phyloP scores from a whole-genome alignment of 35 echinoderm and acorn worm species.

The Ophioderma brevispina region DNA sequence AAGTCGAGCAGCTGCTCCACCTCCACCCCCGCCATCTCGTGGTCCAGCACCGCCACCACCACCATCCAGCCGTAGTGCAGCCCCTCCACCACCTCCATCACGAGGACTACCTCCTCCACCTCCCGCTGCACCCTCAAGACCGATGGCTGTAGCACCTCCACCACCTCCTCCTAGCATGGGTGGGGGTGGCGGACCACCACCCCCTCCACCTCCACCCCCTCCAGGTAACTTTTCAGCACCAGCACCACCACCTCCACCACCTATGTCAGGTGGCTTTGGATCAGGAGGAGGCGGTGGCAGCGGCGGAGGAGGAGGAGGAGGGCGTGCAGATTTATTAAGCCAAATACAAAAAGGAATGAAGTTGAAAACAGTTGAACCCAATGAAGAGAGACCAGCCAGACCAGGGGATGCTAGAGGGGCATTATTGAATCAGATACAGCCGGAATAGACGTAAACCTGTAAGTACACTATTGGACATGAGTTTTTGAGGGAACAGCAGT shows the following conservation, averaged over 20 bases:
- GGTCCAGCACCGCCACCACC: constrained; percentile 47
- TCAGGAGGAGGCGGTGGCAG: not conserved
- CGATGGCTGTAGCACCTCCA: constrained; percentile 23
- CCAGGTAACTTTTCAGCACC: constrained; percentile 8
- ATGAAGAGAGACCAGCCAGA: constrained; percentile 5
- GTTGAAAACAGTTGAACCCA: constrained; percentile 50
- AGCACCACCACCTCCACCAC: constrained; percentile 50
- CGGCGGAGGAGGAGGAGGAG: constrained; percentile 26
- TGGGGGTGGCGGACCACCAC: constrained; percentile 13
- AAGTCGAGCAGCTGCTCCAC: not conserved
- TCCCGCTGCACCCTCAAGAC: constrained; percentile 37
- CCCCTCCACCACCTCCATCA: constrained; percentile 40
- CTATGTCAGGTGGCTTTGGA: not conserved
- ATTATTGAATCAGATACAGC: constrained; percentile 51
- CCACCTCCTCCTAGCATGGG: constrained; percentile 26
- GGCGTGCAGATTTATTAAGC: constrained; percentile 36
- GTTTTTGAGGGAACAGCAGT: no score
- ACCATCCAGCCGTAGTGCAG: constrained; percentile 19
- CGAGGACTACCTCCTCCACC: constrained; percentile 39
- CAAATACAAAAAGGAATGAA: constrained; percentile 52
- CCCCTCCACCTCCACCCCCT: constrained; percentile 53
- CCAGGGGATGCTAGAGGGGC: constrained; percentile 43
- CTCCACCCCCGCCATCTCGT: constrained; percentile 43
- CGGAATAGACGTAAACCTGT: constrained; percentile 53
- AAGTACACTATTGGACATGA: not conserved